Evolutionary conservation across 2,113 vertebrate species (phyloP), one percentile per base, ranked within the genome.

Genomic region (Atractosteus spatula): DNA sequence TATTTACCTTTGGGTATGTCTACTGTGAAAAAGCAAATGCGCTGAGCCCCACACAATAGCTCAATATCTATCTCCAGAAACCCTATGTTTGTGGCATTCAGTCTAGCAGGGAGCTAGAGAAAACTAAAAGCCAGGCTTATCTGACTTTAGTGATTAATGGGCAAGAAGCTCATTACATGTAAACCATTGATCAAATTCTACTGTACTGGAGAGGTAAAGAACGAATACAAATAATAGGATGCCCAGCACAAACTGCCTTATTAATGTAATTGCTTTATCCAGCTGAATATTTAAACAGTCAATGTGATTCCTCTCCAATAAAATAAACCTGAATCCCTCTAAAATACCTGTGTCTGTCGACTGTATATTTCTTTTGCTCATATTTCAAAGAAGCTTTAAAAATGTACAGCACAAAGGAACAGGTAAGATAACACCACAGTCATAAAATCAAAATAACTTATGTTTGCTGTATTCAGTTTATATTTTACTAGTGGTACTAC

Each of bases 141-240:
- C 56, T 57, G 55, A 74, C 51, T 47, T 29, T 11, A 70, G 7
- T 41, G 62, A 67, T 55, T 70, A 73, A 71, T 55, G 55, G 68
- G 44, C 14, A 54, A 70, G 44, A 45, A 62, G 54, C 8, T 59
- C 55, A 61, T 70, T 66, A 67, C 14, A 68, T 61, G 14, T 55
- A 55, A 56, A 55, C 51, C 42, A 70, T 69, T 70, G 68, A 74
- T 70, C 68, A 74, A 64, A 74, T 63, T 55, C 41, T 13, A 64
- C 51, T 64, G 51, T 41, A 62, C 7, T 13, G 51, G 12, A 70
- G 16, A 66, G n/a, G n/a, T 4, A 16, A 14, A 10, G 57, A 70
- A 62, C 41, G 29, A 57, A 14, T 13, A 12, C 41, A 70, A 16
- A 78, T 70, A 59, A 72, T 47, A 17, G 64, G 45, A 42, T 5